phyloP scores from a whole-genome alignment of 1,140 invertebrate species.

The Drosophila murphyi region DNA sequence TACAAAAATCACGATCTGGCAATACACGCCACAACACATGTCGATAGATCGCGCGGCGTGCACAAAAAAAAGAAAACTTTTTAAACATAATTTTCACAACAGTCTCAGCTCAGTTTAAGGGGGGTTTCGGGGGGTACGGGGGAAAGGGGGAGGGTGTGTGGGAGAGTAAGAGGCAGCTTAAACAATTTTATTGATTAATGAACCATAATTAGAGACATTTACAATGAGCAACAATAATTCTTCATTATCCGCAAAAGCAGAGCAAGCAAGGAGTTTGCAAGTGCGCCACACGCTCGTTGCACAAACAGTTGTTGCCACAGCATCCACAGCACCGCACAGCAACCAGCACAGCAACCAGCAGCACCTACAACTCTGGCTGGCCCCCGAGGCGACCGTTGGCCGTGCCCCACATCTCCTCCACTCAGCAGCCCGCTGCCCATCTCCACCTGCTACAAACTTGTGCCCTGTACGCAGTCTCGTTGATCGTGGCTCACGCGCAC shows the following conservation, averaged over 20 bases:
- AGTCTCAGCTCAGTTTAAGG: background rate
- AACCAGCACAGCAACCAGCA: conserved; percentile 16
- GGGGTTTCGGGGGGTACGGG: background rate
- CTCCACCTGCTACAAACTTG: background rate
- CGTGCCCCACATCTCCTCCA: background rate
- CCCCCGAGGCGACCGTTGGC: conserved; percentile 21
- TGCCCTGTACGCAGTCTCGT: conserved; percentile 39
- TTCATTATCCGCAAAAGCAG: conserved; percentile 73
- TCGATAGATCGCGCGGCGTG: conserved; percentile 59
- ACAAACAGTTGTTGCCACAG: background rate
- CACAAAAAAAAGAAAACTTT: conserved; percentile 27
- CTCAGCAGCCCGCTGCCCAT: too few species aligned
- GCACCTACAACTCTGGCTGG: conserved; percentile 35
- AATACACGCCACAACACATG: conserved; percentile 63
- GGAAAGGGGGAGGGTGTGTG: background rate
- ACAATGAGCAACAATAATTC: conserved; percentile 83
- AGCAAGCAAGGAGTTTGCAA: conserved; percentile 29
- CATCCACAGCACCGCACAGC: background rate
- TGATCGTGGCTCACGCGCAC: conserved; percentile 80
- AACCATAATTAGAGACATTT: conserved; percentile 84
- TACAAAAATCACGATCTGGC: conserved; percentile 78
- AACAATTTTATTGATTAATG: conserved; percentile 84
- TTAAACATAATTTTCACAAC: conserved; percentile 65
- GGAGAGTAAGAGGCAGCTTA: conserved; percentile 8
- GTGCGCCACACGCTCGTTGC: conserved; percentile 34